Percentiles rank a stretch among this genome's conserved stretches.
Evolutionary conservation across 2,888 invertebrate genomes (phyloP).

Genomic region (Rhabditoides inermis): DNA sequence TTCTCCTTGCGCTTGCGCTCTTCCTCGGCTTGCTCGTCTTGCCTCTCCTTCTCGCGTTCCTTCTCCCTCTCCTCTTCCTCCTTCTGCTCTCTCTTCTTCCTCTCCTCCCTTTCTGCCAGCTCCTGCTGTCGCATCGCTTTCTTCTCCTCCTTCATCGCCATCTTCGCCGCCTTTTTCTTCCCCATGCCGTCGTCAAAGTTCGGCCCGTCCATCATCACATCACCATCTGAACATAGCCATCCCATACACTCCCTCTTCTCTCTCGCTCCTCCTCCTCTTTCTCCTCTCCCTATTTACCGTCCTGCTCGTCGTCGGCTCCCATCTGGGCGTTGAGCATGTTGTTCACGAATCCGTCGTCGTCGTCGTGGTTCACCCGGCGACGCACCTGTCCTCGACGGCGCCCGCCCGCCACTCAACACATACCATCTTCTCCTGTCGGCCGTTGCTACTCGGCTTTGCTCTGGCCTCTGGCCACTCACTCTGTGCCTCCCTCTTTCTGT

Average conservation of each 20-base stretch:
- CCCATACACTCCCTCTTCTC: too few relatives aligned
- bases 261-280: too few relatives aligned
- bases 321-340: conserved; percentile 21
- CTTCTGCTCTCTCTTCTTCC: background rate
- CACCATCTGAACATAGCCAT: too few relatives aligned
- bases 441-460: too few relatives aligned
- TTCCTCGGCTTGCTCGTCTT: conserved; percentile 36
- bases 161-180: background rate
- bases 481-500: conserved; percentile 19
- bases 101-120: background rate
- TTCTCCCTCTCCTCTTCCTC: background rate
- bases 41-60: background rate
- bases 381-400: conserved; percentile 21
- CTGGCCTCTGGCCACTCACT: conserved; percentile 15
- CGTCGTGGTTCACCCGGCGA: conserved; percentile 26
- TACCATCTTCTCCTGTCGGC: too few relatives aligned
- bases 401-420: conserved; percentile 30
- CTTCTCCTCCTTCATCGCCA: conserved; percentile 1
- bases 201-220: background rate
- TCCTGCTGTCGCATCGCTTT: background rate
- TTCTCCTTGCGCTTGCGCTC: conserved; percentile 32
- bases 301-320: conserved; percentile 10
- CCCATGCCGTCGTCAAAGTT: background rate
- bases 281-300: too few relatives aligned
- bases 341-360: conserved; percentile 22